Conservation (phyloP, 2,113 vertebrate species). For the Terrapene triunguis region DNA sequence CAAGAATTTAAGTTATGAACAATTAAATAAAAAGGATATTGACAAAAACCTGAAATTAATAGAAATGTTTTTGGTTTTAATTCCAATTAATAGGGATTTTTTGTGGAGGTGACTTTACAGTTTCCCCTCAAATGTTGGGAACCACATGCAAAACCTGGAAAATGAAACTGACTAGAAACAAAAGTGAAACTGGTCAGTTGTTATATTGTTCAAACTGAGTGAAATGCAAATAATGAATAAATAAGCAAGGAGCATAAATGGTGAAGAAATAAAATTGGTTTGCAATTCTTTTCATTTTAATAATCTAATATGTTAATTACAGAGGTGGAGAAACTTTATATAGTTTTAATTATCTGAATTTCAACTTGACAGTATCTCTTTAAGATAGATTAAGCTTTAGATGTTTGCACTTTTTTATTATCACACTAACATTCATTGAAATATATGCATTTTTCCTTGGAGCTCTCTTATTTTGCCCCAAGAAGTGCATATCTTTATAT, state of each 20-base stretch:
- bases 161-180: not conserved
- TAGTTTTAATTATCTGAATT: conserved; percentile 34
- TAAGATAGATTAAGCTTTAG: not conserved
- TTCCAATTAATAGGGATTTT: not conserved
- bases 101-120: not conserved
- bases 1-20: not conserved
- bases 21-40: not conserved
- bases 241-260: conserved; percentile 44
- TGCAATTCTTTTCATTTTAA: conserved; percentile 10
- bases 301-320: conserved; percentile 60
- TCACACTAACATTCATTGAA: conserved; percentile 36
- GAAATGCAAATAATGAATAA: not conserved
- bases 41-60: not conserved
- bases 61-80: not conserved
- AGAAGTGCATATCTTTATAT: conserved; percentile 70
- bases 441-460: conserved; percentile 53
- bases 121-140: not conserved
- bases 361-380: not conserved
- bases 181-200: not conserved
- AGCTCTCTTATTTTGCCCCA: conserved; percentile 62
- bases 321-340: conserved; percentile 16
- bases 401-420: conserved; percentile 7
- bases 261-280: conserved; percentile 14
- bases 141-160: not conserved
- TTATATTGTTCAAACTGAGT: not conserved